Base-by-base conservation (phyloP, 2,888 invertebrate genomes). In the Drosophila nr. perissopoda region DNA sequence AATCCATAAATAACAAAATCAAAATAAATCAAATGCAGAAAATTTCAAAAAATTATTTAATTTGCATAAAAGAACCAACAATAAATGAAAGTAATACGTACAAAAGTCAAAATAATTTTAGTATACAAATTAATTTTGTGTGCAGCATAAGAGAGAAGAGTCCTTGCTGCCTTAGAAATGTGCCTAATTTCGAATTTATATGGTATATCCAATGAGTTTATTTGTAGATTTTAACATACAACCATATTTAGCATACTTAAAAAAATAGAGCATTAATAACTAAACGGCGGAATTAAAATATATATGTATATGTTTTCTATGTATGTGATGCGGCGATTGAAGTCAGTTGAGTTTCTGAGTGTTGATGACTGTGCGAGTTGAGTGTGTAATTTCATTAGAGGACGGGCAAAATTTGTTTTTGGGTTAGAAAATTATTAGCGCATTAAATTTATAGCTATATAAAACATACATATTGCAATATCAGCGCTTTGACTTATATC, bases 191-290 rank as follows among this genome's bases (percentile, higher is more conserved):
- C 27, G 3, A 48, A 72, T 52, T 54, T 21, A 36, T 53, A 13
- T 36, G n/a, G 25, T 48, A 51, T 42, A 56, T 52, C 38, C 25
- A 76, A 63, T 76, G 34, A 48, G 49, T 70, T 69, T 61, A 60
- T 73, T 76, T 60, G 11, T 36, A 61, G 31, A 51, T n/a, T 68
- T 78, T 65, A 57, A 68, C 62, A 80, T 85, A 88, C 85, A 85
- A 85, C 85, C 85, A 81, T 88, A 74, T 81, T 79, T 70, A 82
- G 72, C 75, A 66, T 79, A 74, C 85, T 87, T 85, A 85, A 79
- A 73, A 71, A 73, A 71, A 70, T 80, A 81, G 40, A 61, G 42
- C 63, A 70, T 77, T 86, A 73, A 66, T 36, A 88, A 88, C 89
- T 85, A 85, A 85, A 76, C 76, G 66, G 60, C 73, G 67, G 71